Base-by-base conservation (phyloP, 1,140 invertebrate genomes). In the Agraylea sexmaculata region DNA sequence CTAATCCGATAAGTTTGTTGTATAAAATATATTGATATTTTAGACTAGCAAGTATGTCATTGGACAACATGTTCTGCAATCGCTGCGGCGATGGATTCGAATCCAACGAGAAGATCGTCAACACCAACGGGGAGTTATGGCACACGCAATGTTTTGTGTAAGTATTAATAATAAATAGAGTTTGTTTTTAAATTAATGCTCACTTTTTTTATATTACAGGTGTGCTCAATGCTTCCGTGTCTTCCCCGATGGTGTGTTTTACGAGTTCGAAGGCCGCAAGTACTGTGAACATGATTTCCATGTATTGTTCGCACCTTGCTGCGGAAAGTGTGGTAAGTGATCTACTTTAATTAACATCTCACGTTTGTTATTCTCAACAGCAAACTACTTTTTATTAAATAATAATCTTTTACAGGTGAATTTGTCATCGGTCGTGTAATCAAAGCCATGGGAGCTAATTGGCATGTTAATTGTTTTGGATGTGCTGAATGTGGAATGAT, bases 231-330 rank as follows among this genome's bases (percentile, higher is more conserved):
- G 95, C 59, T 99, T 99, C 60, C 80, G 90, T 34, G 83, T 91
- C 29, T 99, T 99, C 60, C 88, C 89, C 45, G 93, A 98, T 56
- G 94, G 94, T 35, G 83, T 95, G 27, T 99, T 97, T 59, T 99
- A 95, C 63, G 94, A 99, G 70, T 99, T 97, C 66, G 96, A 99
- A 65, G 93, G 91, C 2, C 71, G 95, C 22, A 99, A 99, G 64
- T 99, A 99, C 60, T 99, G 96, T 56, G 94, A 99, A 69, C 87
- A 94, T 66, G 96, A 99, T 62, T 99, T 99, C 56, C 93, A 99
- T 65, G 90, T 97, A 7, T 68, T 98, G 0, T 98, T 96, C 69
- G 92, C 93, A 2, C 96, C 96, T 2, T 99, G 92, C 56, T 99
- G 96, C 68, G 88, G 83, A 51, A 90, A 91, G 69, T 99, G 96